Conservation (phyloP, 2,888 invertebrate species). For the Meliscaeva auricollis region DNA sequence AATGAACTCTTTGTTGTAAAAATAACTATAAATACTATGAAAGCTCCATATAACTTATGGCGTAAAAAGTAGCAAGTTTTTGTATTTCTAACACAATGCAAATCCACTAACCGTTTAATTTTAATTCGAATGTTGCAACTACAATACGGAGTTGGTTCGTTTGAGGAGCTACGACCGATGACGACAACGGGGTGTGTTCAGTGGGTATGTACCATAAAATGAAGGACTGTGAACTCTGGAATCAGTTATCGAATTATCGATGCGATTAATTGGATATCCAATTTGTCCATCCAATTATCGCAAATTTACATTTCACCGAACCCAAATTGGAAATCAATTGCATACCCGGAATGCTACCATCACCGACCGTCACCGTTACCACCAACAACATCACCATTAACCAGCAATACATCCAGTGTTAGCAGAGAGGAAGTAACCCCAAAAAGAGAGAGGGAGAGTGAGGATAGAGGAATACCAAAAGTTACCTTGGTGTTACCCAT, state of each 20-base stretch:
- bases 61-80: not conserved
- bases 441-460: not conserved
- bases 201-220: conserved; percentile 13
- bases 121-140: conserved; percentile 26
- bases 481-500: conserved; percentile 51
- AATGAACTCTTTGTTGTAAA: not conserved
- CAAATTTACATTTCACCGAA: conserved; percentile 76
- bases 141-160: not conserved
- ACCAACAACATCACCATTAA: not conserved
- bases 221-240: conserved; percentile 58
- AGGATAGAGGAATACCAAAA: conserved; percentile 41
- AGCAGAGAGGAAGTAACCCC: not conserved
- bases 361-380: conserved; percentile 1
- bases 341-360: conserved; percentile 54
- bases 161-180: no score
- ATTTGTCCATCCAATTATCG: conserved; percentile 76
- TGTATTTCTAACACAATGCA: conserved; percentile 13
- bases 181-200: not conserved
- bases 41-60: no score
- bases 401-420: not conserved
- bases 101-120: conserved; percentile 7
- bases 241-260: conserved; percentile 76
- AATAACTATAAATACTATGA: not conserved
- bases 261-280: conserved; percentile 76
- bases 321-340: conserved; percentile 76